Conservation (phyloP, 2,113 vertebrate species). For the human (Homo sapiens) region GRCh38 chr5:141508001-141508500, state of each 20-base stretch:
- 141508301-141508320: background rate
- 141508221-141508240: background rate
- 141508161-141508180: background rate
- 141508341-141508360: background rate
- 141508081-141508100: background rate
- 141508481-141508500: background rate
- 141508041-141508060: background rate
- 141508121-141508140: no score
- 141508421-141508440: background rate
- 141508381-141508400: background rate
- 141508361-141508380: background rate
- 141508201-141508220: background rate
- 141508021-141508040: background rate
- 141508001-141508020: constrained; percentile 43
- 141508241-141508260: background rate
- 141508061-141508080: background rate
- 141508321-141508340: background rate
- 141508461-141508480: background rate
- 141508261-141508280: background rate
- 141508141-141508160: background rate
- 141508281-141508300: background rate
- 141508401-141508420: background rate
- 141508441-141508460: background rate
- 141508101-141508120: background rate
- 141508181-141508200: background rate